phyloP scores from a whole-genome alignment of 2,113 vertebrate genomes.

The Cynoglossus semilaevis region DNA sequence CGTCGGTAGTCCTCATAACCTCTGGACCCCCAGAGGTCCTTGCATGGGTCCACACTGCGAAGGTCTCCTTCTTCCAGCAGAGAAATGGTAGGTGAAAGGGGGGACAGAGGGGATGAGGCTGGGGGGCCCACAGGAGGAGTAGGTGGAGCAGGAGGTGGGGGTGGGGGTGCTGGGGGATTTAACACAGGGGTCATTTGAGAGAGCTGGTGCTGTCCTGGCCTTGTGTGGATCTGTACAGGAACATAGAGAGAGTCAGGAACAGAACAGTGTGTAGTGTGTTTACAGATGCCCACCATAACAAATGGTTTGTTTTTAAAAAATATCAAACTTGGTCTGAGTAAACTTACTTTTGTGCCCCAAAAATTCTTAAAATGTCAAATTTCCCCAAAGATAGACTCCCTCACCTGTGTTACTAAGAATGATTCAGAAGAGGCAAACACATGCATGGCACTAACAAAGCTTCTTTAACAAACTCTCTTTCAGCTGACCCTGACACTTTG shows the following conservation, averaged over 20 bases:
- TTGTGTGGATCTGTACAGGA: conserved; percentile 72
- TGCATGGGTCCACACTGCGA: conserved; percentile 80
- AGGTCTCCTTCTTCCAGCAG: conserved; percentile 82
- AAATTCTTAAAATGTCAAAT: no score
- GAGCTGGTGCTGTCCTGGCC: conserved; percentile 78
- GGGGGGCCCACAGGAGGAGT: conserved; percentile 68
- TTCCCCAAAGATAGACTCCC: no score
- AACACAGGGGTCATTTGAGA: conserved; percentile 70
- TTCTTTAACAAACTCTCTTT: no score
- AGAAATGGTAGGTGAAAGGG: conserved; percentile 77
- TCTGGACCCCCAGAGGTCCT: conserved; percentile 83
- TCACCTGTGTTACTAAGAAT: no score
- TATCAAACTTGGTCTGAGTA: no score
- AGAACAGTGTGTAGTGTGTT: conserved; percentile 24
- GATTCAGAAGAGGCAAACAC: no score
- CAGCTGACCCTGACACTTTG: no score
- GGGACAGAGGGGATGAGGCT: conserved; percentile 71
- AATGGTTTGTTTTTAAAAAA: background rate
- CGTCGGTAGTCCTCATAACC: conserved; percentile 91
- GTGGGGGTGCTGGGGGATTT: conserved; percentile 74
- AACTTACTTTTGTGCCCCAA: no score
- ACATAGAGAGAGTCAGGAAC: conserved; percentile 42
- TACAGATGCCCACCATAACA: conserved; percentile 7
- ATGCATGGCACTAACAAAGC: no score
- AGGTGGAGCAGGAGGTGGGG: conserved; percentile 73